Percentiles rank a stretch among this genome's conserved stretches.
Conservation (phyloP, 1,140 invertebrate species). For the Drosophila pachea region DNA sequence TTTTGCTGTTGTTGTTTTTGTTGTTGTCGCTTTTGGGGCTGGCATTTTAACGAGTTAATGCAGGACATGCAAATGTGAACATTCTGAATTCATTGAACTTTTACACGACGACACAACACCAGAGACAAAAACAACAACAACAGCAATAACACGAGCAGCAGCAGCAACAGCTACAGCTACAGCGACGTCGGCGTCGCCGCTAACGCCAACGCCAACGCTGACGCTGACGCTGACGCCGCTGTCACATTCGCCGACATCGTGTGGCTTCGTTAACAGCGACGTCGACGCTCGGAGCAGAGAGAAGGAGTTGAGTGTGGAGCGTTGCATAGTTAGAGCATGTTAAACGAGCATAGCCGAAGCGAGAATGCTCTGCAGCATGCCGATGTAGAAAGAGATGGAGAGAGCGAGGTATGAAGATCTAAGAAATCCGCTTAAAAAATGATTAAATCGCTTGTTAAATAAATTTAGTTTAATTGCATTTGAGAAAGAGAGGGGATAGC, state of each 20-base stretch:
- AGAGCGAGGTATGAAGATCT: no score
- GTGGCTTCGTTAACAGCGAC: constrained; percentile 20
- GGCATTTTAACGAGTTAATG: constrained; percentile 75
- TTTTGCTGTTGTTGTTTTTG: constrained; percentile 23
- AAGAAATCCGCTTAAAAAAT: no score
- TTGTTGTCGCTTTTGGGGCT: constrained; percentile 25
- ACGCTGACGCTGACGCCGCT: constrained; percentile 3
- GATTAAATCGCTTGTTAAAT: no score
- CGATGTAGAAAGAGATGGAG: no score
- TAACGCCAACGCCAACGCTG: constrained; percentile 5
- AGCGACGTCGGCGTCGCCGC: constrained; percentile 3
- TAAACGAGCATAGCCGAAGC: background rate
- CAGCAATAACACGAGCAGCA: no score
- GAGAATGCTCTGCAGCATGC: background rate
- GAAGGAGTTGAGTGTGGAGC: no score
- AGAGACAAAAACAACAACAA: constrained; percentile 11
- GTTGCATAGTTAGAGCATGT: background rate
- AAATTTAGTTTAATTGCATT: no score
- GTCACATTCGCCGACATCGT: constrained; percentile 12
- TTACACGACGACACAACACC: constrained; percentile 33
- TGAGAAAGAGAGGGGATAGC: no score
- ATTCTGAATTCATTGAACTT: constrained; percentile 76
- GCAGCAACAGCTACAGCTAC: constrained; percentile 21
- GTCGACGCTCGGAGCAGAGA: background rate
- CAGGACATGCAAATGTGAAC: constrained; percentile 73